These are phyloP conservation scores for Rhinolophus ferrumequinum DNA, from an alignment of 2,113 vertebrate genomes.

Conservation along the genomic window DNA sequence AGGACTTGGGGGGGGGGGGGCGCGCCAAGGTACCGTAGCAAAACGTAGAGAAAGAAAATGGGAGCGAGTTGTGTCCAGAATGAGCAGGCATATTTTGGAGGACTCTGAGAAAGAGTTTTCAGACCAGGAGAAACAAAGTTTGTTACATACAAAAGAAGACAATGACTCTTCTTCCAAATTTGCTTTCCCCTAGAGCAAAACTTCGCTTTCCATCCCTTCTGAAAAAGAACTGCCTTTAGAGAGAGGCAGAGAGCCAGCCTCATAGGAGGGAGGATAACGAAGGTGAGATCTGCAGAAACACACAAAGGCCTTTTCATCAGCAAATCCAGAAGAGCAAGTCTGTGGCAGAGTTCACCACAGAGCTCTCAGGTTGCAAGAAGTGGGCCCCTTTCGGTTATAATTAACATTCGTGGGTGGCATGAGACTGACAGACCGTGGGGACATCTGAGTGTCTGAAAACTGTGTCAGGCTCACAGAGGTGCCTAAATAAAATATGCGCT, in stretches of 20 bases:
- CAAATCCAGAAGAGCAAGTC: constrained; percentile 70
- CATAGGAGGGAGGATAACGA: not conserved
- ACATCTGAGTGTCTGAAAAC: constrained; percentile 11
- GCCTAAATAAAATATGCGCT: not conserved
- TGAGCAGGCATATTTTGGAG: not conserved
- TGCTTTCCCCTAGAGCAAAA: not conserved
- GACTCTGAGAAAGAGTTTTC: not conserved
- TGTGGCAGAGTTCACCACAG: constrained; percentile 24
- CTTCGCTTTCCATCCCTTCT: not conserved
- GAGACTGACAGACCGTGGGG: not conserved
- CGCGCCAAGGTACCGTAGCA: too few species aligned
- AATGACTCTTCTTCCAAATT: not conserved
- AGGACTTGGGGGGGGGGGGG: not conserved
- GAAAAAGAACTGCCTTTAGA: not conserved
- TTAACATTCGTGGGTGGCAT: constrained; percentile 72
- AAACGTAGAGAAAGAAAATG: not conserved
- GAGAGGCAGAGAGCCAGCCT: not conserved
- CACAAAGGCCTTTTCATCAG: constrained; percentile 76
- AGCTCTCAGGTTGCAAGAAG: constrained; percentile 70
- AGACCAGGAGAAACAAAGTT: not conserved
- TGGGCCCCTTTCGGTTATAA: constrained; percentile 47
- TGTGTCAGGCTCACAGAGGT: not conserved
- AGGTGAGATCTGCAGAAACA: constrained; percentile 47
- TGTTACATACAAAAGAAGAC: not conserved
- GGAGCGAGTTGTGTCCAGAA: not conserved